Conservation (phyloP, 2,797 vertebrate species). For the Muscicapa comitata region DNA sequence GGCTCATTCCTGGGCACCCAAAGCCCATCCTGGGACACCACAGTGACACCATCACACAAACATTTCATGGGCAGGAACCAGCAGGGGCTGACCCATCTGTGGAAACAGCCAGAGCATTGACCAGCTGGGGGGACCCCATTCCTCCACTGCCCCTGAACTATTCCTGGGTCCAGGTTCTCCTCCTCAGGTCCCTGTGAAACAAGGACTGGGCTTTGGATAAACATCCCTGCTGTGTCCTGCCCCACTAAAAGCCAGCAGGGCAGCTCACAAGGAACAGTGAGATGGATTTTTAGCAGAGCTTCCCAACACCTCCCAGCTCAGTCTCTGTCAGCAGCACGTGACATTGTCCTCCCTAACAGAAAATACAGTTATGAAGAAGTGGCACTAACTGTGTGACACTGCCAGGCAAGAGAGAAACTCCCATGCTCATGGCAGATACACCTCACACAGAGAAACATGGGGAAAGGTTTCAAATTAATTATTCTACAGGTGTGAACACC, state of each 20-base stretch:
- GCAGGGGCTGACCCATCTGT: not conserved
- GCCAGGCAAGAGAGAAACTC: not conserved
- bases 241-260: not conserved
- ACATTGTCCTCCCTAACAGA: not conserved
- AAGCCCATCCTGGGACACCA: accelerated
- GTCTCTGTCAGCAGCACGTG: accelerated
- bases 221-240: not conserved
- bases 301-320: not conserved
- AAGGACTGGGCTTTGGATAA: not conserved
- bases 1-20: not conserved
- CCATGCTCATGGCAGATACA: accelerated
- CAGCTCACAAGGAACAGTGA: not conserved
- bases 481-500: not conserved
- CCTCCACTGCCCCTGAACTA: not conserved
- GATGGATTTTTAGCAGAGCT: not conserved
- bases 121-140: not conserved
- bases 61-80: not conserved
- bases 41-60: not conserved
- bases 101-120: not conserved
- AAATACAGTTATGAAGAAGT: not conserved
- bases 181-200: not conserved
- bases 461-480: not conserved
- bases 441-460: not conserved
- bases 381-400: not conserved
- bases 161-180: not conserved